Evolutionary conservation across 2,113 vertebrate species (phyloP).

Genomic region (Amblyopsis rosae): DNA sequence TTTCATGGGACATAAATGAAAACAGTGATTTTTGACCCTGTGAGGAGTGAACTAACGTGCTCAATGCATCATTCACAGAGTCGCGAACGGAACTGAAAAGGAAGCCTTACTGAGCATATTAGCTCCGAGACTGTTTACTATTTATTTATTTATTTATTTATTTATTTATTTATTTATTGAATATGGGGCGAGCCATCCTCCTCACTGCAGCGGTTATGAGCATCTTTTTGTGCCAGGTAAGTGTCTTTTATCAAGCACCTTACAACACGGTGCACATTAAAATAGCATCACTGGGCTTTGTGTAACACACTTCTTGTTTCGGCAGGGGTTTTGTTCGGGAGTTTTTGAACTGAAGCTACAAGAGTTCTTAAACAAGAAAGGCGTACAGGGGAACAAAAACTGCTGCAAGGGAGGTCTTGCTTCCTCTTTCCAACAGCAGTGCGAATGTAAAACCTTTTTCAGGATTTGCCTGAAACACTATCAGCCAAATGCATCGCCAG

Average conservation of each 20-base stretch:
- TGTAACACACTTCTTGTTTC: conserved; percentile 18
- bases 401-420: conserved; percentile 83
- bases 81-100: conserved; percentile 59
- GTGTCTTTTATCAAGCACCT: not conserved
- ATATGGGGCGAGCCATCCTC: conserved; percentile 84
- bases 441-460: conserved; percentile 97
- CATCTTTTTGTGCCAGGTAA: conserved; percentile 88
- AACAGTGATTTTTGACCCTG: conserved; percentile 61
- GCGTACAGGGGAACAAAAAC: conserved; percentile 86
- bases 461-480: conserved; percentile 97
- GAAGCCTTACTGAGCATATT: conserved; percentile 60
- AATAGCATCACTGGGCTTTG: no score
- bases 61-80: conserved; percentile 69
- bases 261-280: no score
- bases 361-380: conserved; percentile 97
- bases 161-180: conserved; percentile 72
- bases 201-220: conserved; percentile 79
- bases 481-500: conserved; percentile 93
- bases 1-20: conserved; percentile 61
- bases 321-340: conserved; percentile 87
- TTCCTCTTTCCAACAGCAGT: conserved; percentile 83
- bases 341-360: conserved; percentile 97
- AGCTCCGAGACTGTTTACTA: conserved; percentile 49
- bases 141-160: conserved; percentile 70
- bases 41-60: conserved; percentile 53